A percentile compares a stretch with the other conserved stretches of the same genome.
These are phyloP conservation scores for Apogon talboti DNA, from an alignment of 2,797 vertebrate genomes.

Conservation along the genomic window DNA sequence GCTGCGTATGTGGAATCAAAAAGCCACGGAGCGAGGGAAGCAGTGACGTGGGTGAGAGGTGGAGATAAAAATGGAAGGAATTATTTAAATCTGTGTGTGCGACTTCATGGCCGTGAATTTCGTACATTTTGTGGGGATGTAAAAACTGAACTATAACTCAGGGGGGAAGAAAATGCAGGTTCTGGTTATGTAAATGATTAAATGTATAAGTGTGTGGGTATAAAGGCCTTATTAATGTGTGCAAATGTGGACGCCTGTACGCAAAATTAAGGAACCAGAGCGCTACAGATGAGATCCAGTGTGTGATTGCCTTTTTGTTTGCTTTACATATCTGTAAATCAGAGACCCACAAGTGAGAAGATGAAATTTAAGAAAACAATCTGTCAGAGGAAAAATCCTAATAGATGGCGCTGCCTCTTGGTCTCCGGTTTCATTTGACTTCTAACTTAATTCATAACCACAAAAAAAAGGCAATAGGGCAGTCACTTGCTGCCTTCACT, in stretches of 20 bases:
- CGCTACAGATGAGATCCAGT: slow-evolving; percentile 15
- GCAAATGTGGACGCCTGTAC: slow-evolving; percentile 14
- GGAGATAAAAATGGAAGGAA: slow-evolving; percentile 39
- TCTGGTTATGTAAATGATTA: slow-evolving; percentile 1
- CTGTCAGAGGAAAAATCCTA: slow-evolving; percentile 8
- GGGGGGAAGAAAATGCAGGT: not conserved
- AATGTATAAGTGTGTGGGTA: not conserved
- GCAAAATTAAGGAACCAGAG: slow-evolving; percentile 27
- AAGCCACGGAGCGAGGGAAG: slow-evolving; percentile 20
- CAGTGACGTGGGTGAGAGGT: slow-evolving; percentile 42
- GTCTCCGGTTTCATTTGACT: slow-evolving; percentile 22
- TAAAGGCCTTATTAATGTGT: slow-evolving; percentile 4
- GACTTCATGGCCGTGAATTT: not conserved
- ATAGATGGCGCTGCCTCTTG: not conserved
- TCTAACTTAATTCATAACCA: slow-evolving; percentile 35
- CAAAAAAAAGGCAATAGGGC: slow-evolving; percentile 9
- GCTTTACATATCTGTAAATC: slow-evolving; percentile 40
- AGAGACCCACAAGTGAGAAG: not conserved
- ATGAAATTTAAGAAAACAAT: slow-evolving; percentile 16
- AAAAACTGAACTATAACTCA: slow-evolving; percentile 6
- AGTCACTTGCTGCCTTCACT: slow-evolving; percentile 30
- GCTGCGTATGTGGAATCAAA: slow-evolving; percentile 38
- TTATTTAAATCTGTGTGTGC: slow-evolving; percentile 44
- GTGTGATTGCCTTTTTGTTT: slow-evolving; percentile 11
- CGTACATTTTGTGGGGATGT: not conserved